Percentiles rank a stretch among this genome's conserved stretches.
These are phyloP conservation scores for Mesaphorura yosii DNA, from an alignment of 1,140 invertebrate genomes.

Conservation along the genomic window DNA sequence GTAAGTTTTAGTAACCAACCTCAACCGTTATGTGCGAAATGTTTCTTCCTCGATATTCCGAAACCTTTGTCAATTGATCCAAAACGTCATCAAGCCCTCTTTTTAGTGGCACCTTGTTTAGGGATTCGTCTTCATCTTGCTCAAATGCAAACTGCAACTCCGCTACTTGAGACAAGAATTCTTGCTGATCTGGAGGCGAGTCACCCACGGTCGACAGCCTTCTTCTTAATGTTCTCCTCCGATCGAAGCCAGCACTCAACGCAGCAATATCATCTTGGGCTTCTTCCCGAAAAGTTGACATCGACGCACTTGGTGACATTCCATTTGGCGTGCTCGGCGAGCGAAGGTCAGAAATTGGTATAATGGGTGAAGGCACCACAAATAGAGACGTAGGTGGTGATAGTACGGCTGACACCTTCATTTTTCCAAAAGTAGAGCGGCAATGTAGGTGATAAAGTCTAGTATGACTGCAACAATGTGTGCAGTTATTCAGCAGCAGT, in stretches of 20 bases:
- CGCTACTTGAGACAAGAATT: no score
- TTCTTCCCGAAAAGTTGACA: no score
- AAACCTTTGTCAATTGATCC: constrained; percentile 13
- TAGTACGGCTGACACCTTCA: no score
- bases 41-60: constrained; percentile 20
- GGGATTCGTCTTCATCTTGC: constrained; percentile 4
- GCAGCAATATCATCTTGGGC: constrained; percentile 25
- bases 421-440: no score
- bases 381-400: no score
- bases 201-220: constrained; percentile 18
- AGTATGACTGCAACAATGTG: no score
- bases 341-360: no score
- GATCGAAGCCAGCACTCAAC: constrained; percentile 15
- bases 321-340: no score
- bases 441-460: no score
- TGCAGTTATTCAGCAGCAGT: no score
- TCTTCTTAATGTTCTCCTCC: constrained; percentile 6
- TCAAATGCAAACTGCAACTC: constrained; percentile 4
- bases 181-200: not conserved
- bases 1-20: constrained; percentile 9
- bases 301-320: no score
- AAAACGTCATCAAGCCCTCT: constrained; percentile 1
- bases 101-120: not conserved
- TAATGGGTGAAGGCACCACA: no score
- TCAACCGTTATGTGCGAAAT: constrained; percentile 23